Percentiles rank a stretch among this genome's conserved stretches.
phyloP scores from a whole-genome alignment of 2,113 vertebrate species.

The Platichthys stellatus region DNA sequence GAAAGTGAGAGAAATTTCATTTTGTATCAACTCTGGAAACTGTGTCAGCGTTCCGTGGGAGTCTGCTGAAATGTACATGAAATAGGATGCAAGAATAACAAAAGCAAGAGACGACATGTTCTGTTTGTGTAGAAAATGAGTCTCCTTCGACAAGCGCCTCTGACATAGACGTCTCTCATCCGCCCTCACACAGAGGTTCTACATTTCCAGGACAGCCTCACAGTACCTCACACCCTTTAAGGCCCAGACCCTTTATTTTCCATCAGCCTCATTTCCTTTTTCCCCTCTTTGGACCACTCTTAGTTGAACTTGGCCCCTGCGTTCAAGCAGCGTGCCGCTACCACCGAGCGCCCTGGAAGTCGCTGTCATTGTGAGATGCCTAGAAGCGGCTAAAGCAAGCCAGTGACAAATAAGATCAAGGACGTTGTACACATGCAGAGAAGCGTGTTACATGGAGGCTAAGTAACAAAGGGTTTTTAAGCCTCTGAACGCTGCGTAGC shows the following conservation, averaged over 20 bases:
- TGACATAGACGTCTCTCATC: conserved; percentile 32
- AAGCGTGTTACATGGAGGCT: conserved; percentile 41
- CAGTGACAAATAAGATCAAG: conserved; percentile 63
- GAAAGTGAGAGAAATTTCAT: background rate
- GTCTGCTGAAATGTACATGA: conserved; percentile 1
- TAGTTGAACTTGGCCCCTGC: too few species aligned
- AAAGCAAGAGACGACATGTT: conserved; percentile 46
- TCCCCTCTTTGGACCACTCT: background rate
- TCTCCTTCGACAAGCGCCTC: conserved; percentile 53
- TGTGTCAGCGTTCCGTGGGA: background rate
- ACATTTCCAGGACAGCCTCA: conserved; percentile 22
- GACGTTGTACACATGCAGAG: conserved; percentile 12
- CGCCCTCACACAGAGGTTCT: conserved; percentile 20
- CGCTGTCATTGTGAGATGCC: conserved; percentile 19
- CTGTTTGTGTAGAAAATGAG: conserved; percentile 52
- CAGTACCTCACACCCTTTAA: conserved; percentile 26
- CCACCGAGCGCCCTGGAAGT: conserved; percentile 26
- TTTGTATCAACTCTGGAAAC: background rate
- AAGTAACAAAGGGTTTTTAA: conserved; percentile 49
- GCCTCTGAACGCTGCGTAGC: conserved; percentile 36
- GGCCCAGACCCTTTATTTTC: conserved; percentile 40
- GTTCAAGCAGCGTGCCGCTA: conserved; percentile 37
- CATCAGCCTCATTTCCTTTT: conserved; percentile 10
- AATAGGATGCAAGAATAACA: conserved; percentile 52
- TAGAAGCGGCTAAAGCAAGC: conserved; percentile 36